phyloP scores from a whole-genome alignment of 64 coral and sea anemone species.

The Stichodactyla mertensii region DNA sequence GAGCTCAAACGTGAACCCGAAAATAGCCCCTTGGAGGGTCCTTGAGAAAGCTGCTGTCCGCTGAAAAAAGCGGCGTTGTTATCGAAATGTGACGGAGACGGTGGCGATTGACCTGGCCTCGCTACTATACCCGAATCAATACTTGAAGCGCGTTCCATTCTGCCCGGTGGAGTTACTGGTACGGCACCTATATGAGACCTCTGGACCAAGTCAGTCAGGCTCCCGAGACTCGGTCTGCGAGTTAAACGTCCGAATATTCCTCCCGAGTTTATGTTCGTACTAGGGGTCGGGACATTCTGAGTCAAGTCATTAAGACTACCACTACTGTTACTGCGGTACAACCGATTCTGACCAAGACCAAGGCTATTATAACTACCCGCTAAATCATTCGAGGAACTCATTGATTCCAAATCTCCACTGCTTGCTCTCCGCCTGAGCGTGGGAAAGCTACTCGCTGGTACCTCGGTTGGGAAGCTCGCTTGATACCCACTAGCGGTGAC shows the following conservation, averaged over 20 bases:
- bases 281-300: constrained; percentile 21
- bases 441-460: constrained; percentile 36
- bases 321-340: constrained; percentile 66
- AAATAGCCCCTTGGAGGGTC: constrained; percentile 32
- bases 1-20: constrained; percentile 55
- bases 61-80: constrained; percentile 22
- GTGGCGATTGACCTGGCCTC: constrained; percentile 49
- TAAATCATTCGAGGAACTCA: constrained; percentile 36
- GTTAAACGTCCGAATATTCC: constrained; percentile 81
- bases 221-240: constrained; percentile 70
- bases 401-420: constrained; percentile 64
- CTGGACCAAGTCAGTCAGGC: constrained; percentile 71
- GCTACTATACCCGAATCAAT: constrained; percentile 52
- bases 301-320: constrained; percentile 73
- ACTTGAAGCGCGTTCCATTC: constrained; percentile 58
- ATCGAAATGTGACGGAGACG: constrained; percentile 73
- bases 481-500: not conserved
- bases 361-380: not conserved
- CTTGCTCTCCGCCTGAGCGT: constrained; percentile 68
- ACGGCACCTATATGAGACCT: constrained; percentile 44
- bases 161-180: constrained; percentile 26
- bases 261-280: constrained; percentile 10
- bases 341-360: constrained; percentile 18
- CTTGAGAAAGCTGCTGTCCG: not conserved
- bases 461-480: not conserved